phyloP scores from a whole-genome alignment of 2,113 vertebrate genomes.

The Melozone crissalis region DNA sequence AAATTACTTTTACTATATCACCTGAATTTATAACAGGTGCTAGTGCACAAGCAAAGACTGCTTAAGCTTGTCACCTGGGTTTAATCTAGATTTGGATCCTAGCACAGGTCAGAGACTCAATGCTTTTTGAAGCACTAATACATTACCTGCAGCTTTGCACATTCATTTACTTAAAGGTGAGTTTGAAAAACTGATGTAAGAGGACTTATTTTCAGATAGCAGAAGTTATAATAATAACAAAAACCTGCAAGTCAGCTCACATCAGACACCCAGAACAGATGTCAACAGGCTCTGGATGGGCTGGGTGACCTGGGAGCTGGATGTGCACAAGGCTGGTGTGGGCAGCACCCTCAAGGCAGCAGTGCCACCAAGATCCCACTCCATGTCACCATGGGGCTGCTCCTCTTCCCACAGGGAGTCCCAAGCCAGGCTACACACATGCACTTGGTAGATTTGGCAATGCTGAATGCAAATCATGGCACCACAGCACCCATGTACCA shows the following conservation, averaged over 20 bases:
- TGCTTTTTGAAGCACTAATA: no score
- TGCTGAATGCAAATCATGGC: neutral
- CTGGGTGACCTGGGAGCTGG: neutral
- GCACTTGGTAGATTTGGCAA: neutral
- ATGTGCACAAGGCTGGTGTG: rapidly evolving
- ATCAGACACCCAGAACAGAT: neutral
- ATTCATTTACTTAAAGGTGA: neutral
- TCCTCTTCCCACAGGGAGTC: neutral
- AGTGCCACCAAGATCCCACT: neutral
- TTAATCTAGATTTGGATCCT: neutral
- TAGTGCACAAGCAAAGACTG: neutral
- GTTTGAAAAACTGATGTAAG: neutral
- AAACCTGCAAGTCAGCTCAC: neutral
- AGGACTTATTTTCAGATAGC: neutral
- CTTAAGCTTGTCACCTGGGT: neutral
- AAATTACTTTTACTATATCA: neutral
- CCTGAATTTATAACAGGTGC: neutral
- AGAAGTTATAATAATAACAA: neutral
- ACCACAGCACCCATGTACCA: rapidly evolving
- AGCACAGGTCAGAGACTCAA: neutral
- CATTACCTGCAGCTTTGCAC: neutral
- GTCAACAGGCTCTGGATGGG: neutral
- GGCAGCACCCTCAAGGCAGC: neutral
- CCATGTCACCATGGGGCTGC: rapidly evolving
- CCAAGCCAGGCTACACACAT: rapidly evolving